These are phyloP conservation scores for Chionomys nivalis DNA, from an alignment of 2,113 vertebrate species.

Conservation along the genomic window DNA sequence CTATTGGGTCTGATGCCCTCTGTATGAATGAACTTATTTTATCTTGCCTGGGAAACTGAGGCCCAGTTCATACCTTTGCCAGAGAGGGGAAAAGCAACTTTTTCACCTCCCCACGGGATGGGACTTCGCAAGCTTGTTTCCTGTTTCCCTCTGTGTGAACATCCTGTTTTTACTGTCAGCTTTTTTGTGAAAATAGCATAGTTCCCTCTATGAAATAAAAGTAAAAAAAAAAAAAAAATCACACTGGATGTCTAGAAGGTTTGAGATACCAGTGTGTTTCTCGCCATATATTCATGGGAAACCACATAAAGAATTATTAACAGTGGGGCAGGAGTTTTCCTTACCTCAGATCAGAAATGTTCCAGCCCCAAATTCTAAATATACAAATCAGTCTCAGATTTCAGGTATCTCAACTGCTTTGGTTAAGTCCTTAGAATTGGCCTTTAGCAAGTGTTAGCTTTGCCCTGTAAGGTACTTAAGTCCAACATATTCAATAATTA, in stretches of 20 bases:
- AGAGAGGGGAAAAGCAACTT: not conserved
- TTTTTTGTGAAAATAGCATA: not conserved
- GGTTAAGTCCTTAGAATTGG: not conserved
- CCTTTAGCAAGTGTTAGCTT: not conserved
- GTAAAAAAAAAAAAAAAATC: not conserved
- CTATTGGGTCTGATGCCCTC: not conserved
- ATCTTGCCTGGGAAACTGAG: not conserved
- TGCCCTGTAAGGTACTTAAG: not conserved
- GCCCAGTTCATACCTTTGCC: not conserved
- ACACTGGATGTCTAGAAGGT: not conserved
- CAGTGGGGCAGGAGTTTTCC: not conserved
- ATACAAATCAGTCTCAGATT: not conserved
- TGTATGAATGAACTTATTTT: not conserved
- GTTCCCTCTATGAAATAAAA: slow-evolving; percentile 31
- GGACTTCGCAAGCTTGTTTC: not conserved
- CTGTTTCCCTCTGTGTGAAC: not conserved
- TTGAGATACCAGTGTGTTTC: not conserved
- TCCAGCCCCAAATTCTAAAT: not conserved
- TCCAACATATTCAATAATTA: not conserved
- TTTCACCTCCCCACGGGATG: not conserved
- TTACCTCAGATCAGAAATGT: not conserved
- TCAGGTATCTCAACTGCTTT: not conserved
- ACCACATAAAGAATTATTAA: not conserved
- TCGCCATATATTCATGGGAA: not conserved
- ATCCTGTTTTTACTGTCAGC: not conserved